Evolutionary conservation across 2,888 invertebrate genomes (phyloP), one percentile per base, ranked within the genome.

Genomic region (Xestia rhomboidea): DNA sequence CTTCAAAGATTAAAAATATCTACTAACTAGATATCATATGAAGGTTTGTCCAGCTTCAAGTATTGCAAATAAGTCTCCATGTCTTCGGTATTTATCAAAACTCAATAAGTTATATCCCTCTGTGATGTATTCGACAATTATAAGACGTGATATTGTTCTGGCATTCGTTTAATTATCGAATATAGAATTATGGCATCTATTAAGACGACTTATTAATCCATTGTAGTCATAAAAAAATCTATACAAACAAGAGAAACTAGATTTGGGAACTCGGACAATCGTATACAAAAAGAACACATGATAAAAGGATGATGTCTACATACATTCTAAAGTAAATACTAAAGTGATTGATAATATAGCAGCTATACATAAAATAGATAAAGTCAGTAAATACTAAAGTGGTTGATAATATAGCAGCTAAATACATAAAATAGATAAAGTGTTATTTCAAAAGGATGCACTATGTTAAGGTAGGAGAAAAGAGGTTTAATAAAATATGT

Each of bases 361-460:
- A 76, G 82, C 62, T 77, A 86, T 66, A 83, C 57, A 68, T 54
- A 77, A 64, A 60, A 60, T 73, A 77, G n/a, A 82, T 51, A 70
- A 66, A 11, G 41, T 74, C 34, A 34, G n/a, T n/a, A n/a, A n/a
- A n/a, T n/a, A n/a, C n/a, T n/a, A 64, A 34, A 34, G 44, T 76
- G 73, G 62, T 27, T 74, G 68, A 69, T 60, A 74, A 73, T 69
- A 60, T 75, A 82, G 84, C 82, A 76, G 82, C 60, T 77, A 81
- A 64, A 86, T 66, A 83, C 57, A 68, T 54, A 77, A 64, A 57
- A 60, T 72, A 77, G n/a, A 82, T 51, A 70, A 66, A 11, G 41
- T 74, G 60, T 72, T 75, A 82, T 34, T 79, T 63, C 3, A 51
- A 79, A 73, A 67, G 76, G 80, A 84, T 81, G 86, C 83, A 85